Evolutionary conservation across 2,113 vertebrate species (phyloP).

Genomic region (Ceyx melanurus): DNA sequence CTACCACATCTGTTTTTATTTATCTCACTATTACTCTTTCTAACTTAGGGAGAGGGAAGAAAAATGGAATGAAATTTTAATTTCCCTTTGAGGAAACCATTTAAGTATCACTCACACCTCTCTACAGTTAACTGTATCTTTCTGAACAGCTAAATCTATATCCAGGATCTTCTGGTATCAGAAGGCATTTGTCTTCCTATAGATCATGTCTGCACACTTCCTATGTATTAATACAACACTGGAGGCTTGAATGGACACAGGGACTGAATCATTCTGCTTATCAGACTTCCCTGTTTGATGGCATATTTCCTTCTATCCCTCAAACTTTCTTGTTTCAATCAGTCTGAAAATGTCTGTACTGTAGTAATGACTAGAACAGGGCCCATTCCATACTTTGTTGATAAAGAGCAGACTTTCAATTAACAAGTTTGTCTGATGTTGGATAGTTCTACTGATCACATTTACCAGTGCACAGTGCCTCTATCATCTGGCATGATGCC

Average conservation of each 20-base stretch:
- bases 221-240: not conserved
- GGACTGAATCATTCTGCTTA: not conserved
- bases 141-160: not conserved
- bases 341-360: not conserved
- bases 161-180: not conserved
- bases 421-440: not conserved
- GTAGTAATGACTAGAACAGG: not conserved
- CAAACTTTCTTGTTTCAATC: not conserved
- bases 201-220: not conserved
- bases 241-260: not conserved
- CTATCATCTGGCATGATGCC: not conserved
- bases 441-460: not conserved
- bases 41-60: not conserved
- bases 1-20: not conserved
- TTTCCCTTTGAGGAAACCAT: not conserved
- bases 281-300: not conserved
- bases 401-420: not conserved
- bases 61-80: not conserved
- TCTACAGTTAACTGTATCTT: not conserved
- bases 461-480: not conserved
- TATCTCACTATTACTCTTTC: not conserved
- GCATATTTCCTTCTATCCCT: not conserved
- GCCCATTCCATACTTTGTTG: not conserved
- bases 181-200: not conserved
- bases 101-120: not conserved